A percentile compares a stretch with the other conserved stretches of the same genome.
phyloP scores from a whole-genome alignment of 1,140 invertebrate genomes.

The Lepidurus couesii region DNA sequence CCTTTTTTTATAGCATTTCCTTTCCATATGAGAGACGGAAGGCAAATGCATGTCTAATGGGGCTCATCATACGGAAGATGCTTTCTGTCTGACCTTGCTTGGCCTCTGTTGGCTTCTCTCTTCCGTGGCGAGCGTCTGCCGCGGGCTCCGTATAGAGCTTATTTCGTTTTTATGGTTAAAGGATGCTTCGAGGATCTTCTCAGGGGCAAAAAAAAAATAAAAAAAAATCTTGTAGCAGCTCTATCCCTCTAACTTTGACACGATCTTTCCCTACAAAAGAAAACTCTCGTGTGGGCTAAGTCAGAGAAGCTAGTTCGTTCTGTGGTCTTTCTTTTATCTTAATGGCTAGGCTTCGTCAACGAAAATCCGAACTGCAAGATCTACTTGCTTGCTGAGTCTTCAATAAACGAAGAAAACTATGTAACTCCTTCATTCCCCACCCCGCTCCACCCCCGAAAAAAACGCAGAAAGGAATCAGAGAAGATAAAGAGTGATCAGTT shows the following conservation, averaged over 20 bases:
- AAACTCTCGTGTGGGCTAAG: not conserved
- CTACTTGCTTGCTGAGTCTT: slow-evolving; percentile 5
- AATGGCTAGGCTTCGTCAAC: slow-evolving; percentile 14
- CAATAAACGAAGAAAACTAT: not conserved
- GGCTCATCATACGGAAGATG: not conserved
- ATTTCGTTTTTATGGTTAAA: not conserved
- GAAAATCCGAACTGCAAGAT: not conserved
- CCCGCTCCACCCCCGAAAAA: not conserved
- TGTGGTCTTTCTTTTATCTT: slow-evolving; percentile 20
- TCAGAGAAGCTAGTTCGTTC: not conserved
- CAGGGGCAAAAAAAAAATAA: not conserved
- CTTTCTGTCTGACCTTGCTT: not conserved
- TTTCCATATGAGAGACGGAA: not conserved
- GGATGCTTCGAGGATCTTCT: too few relatives aligned
- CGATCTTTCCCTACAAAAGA: not conserved
- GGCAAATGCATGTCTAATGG: not conserved
- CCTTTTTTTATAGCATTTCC: not conserved
- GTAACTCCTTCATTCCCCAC: not conserved
- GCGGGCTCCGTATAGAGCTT: not conserved
- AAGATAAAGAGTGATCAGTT: too few relatives aligned
- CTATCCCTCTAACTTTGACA: not conserved
- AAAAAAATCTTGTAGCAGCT: not conserved
- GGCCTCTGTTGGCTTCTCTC: slow-evolving; percentile 12
- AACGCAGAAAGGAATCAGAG: too few relatives aligned
- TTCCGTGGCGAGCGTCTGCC: not conserved